Base-by-base conservation (phyloP, 1,140 invertebrate species). In the Drosophila cardini region DNA sequence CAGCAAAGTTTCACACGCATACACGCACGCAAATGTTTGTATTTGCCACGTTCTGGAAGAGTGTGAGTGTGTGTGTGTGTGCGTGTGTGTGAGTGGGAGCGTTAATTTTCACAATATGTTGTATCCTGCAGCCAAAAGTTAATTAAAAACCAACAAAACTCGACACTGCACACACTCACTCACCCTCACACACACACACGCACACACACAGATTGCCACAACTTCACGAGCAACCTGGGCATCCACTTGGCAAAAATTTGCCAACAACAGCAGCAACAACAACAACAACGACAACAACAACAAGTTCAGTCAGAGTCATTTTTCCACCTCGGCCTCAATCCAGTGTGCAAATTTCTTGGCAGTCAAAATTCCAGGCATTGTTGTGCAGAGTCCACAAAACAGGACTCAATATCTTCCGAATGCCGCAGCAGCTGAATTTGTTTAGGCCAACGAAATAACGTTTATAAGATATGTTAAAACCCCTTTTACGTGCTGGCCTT, bases 71-170 rank as follows among this genome's bases (percentile, higher is more conserved):
- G 42, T 21, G 16, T 50, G 16, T 43, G 30, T 45, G 40, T 72
- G 42, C 26, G 26, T 75, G 50, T 78, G 78, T 72, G 65, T 71
- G 64, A 73, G 80, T 69, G 82, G 50, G 72, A 62, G 81, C 76
- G 85, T 91, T 91, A 91, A 91, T 91, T 91, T 91, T 78, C 90
- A 85, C 90, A 91, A 91, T 91, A 91, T 91, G 86, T 86, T 91
- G 81, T 89, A 89, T 80, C 90, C 90, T 90, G 90, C 76, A 91
- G 90, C 90, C 80, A 91, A 91, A 91, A 91, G 90, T 91, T 91
- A 91, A 91, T 91, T 91, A 91, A 91, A 91, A 91, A 91, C 90
- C 84, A 91, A 91, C 90, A 91, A 91, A 91, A 89, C 80, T 83
- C 77, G 64, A 56, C 57, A 77, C 55, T 75, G 71, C 84, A 73